Percentiles rank a stretch among this genome's conserved stretches.
These are phyloP conservation scores for Agrotis segetum DNA, from an alignment of 2,888 invertebrate genomes.

Conservation along the genomic window DNA sequence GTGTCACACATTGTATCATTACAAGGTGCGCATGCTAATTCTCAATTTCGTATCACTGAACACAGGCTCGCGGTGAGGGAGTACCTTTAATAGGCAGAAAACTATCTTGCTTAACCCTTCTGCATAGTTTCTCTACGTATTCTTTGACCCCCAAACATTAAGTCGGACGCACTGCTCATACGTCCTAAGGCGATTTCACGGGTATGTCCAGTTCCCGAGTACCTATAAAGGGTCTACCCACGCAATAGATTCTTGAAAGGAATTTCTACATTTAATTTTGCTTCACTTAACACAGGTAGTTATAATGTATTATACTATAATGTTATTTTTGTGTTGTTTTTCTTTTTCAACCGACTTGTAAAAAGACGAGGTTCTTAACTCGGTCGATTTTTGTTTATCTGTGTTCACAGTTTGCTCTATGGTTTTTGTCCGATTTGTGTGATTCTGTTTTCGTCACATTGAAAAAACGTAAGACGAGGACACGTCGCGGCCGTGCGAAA, in stretches of 20 bases:
- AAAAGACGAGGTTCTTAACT: no score
- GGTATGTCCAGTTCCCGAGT: constrained; percentile 25
- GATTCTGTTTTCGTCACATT: no score
- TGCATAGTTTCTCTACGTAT: not conserved
- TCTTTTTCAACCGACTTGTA: not conserved
- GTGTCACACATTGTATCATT: no score
- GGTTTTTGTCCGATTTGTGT: no score
- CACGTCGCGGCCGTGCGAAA: no score
- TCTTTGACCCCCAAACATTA: constrained; percentile 34
- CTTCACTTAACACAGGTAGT: constrained; percentile 8
- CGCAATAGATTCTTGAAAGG: constrained; percentile 35
- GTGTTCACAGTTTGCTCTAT: no score
- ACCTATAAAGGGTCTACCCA: constrained; percentile 27
- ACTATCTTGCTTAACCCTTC: not conserved
- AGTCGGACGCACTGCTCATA: constrained; percentile 11
- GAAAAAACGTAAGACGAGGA: no score
- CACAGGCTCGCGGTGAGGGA: no score
- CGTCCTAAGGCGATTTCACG: constrained; percentile 52
- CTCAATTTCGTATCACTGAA: no score
- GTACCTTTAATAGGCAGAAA: not conserved
- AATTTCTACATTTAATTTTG: constrained; percentile 13
- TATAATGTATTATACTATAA: not conserved
- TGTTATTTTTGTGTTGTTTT: not conserved
- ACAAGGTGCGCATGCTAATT: no score
- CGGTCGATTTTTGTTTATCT: no score